Evolutionary conservation across 2,113 vertebrate genomes (phyloP).

Genomic region (Cochlearius cochlearius): DNA sequence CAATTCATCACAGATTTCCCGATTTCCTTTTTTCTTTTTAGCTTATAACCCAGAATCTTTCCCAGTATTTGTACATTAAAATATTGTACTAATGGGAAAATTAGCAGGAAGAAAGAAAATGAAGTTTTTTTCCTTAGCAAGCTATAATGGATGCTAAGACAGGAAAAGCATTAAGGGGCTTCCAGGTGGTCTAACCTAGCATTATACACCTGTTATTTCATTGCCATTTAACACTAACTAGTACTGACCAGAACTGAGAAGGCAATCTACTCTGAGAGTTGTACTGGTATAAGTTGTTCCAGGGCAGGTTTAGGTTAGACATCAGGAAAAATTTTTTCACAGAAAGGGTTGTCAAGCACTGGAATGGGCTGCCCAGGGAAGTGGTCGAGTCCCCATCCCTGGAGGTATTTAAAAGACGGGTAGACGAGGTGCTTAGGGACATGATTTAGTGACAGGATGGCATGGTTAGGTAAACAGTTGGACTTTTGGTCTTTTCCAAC

Average conservation of each 20-base stretch:
- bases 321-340: too few species aligned
- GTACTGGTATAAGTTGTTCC: neutral
- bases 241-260: neutral
- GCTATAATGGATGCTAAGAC: neutral
- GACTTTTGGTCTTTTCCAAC: too few species aligned
- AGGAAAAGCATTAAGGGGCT: neutral
- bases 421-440: too few species aligned
- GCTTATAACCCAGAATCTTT: neutral
- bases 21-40: neutral
- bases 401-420: too few species aligned
- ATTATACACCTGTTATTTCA: neutral
- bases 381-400: too few species aligned
- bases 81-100: neutral
- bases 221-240: neutral
- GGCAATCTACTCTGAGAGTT: neutral
- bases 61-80: neutral
- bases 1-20: neutral
- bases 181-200: neutral
- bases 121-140: neutral
- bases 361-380: too few species aligned
- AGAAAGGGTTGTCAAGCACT: too few species aligned
- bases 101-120: neutral
- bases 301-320: too few species aligned
- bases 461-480: too few species aligned
- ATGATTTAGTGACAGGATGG: too few species aligned